phyloP scores from a whole-genome alignment of 2,888 invertebrate genomes.

The Eulithis prunata region DNA sequence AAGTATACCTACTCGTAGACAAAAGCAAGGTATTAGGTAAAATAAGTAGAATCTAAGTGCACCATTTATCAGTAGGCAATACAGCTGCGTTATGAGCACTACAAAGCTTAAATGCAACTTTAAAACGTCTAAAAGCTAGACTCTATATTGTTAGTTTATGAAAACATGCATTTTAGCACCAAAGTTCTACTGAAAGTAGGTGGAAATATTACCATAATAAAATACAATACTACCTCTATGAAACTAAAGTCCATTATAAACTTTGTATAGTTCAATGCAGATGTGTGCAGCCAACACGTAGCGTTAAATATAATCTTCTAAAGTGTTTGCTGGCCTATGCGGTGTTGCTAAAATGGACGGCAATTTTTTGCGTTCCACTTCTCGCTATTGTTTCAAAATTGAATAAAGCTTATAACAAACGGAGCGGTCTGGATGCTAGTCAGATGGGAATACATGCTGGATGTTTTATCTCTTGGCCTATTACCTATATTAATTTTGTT shows the following conservation, averaged over 20 bases:
- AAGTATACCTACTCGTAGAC: no score
- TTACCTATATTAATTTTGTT: no score
- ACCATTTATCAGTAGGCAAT: background rate
- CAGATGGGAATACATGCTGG: background rate
- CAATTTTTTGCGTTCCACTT: conserved; percentile 25
- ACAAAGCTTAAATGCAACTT: conserved; percentile 9
- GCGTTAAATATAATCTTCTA: conserved; percentile 43
- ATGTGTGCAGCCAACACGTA: conserved; percentile 34
- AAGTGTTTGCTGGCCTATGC: conserved; percentile 34
- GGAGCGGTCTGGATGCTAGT: background rate
- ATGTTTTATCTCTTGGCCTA: background rate
- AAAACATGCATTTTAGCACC: conserved; percentile 30
- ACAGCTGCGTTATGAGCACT: background rate
- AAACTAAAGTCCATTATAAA: conserved; percentile 38
- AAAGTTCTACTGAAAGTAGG: conserved; percentile 27
- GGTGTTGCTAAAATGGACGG: conserved; percentile 28
- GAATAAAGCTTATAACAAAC: conserved; percentile 8
- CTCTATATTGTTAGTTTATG: conserved; percentile 19
- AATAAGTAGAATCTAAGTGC: background rate
- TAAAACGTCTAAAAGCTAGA: conserved; percentile 20
- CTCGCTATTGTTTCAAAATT: conserved; percentile 25
- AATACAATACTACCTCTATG: conserved; percentile 35
- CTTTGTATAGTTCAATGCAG: conserved; percentile 36
- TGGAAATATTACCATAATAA: conserved; percentile 37
- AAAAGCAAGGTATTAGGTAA: background rate